Base-by-base conservation (phyloP, 2,888 invertebrate species). In the Julus scandinavius region DNA sequence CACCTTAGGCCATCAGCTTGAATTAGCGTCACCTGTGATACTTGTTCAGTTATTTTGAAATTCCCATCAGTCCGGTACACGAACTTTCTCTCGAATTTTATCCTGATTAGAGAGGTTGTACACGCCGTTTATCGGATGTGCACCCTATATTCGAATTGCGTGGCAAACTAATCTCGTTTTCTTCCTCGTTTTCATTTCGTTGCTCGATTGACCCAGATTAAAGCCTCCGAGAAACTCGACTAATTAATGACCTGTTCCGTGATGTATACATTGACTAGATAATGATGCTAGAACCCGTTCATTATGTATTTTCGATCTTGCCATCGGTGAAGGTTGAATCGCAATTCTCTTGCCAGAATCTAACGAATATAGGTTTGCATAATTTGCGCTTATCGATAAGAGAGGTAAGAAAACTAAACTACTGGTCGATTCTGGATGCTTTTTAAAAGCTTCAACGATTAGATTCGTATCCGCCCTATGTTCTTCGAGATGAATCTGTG, bases 201-300 rank as follows among this genome's bases (percentile, higher is more conserved):
- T 9, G 72, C 72, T 72, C 72, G 72, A 72, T 72, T 72, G 72
- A 72, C 72, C 72, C 72, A 72, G n/a, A 72, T 72, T 72, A 20
- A 20, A 29, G 20, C 17, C 20, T 9, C 29, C 7, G 29, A 29
- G 72, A 72, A 72, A 72, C 7, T 72, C 58, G 29, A 72, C 20
- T 72, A 72, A 72, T 72, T 72, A 72, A 72, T 72, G 72, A 9
- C 11, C 72, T 72, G 72, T 72, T 72, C 72, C 72, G 72, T 29
- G 11, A 11, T 72, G 20, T 72, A 29, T 29, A 29, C 72, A 72
- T 72, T 11, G 72, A 29, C 72, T 20, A 72, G 72, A 72, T 72
- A 72, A 72, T 72, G 29, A 72, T 9, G 17, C 2, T 29, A 5
- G 7, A 29, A 72, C 72, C 72, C 72, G 72, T 72, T 72, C 72